A percentile compares a stretch with the other conserved stretches of the same genome.
These are phyloP conservation scores for Acanthococcus lagerstroemiae DNA, from an alignment of 2,888 invertebrate species.

Conservation along the genomic window DNA sequence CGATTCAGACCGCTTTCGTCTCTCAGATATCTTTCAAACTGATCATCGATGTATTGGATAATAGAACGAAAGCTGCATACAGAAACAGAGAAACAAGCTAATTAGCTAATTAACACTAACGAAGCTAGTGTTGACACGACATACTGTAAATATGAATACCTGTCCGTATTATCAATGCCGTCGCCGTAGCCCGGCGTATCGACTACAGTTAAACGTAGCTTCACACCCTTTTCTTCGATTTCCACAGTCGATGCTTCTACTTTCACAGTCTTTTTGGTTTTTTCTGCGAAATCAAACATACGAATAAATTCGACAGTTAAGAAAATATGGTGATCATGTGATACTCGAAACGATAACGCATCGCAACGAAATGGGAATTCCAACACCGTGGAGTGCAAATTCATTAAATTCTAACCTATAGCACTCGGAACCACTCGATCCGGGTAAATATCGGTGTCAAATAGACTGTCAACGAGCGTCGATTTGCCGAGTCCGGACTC, in stretches of 20 bases:
- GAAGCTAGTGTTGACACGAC: conserved; percentile 5
- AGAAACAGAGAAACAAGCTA: conserved; percentile 25
- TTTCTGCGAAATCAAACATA: conserved; percentile 50
- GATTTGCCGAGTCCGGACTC: conserved; percentile 89
- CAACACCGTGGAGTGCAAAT: background rate
- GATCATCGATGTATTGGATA: conserved; percentile 93
- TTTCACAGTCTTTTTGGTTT: conserved; percentile 83
- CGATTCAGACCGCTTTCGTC: conserved; percentile 94
- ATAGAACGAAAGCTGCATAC: conserved; percentile 74
- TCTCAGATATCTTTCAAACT: conserved; percentile 81
- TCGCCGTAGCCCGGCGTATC: conserved; percentile 96
- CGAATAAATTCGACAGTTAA: background rate
- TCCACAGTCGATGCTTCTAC: conserved; percentile 92
- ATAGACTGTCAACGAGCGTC: conserved; percentile 87
- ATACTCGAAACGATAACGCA: no score
- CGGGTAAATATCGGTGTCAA: conserved; percentile 88
- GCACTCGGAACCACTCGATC: conserved; percentile 83
- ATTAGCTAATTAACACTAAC: background rate
- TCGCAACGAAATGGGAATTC: no score
- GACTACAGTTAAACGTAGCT: conserved; percentile 81
- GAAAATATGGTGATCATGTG: background rate
- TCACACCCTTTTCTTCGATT: conserved; percentile 91
- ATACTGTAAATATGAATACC: no score
- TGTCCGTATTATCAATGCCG: conserved; percentile 83
- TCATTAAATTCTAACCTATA: conserved; percentile 51